Evolutionary conservation across 2,113 vertebrate species (phyloP).

Genomic region (Eptesicus fuscus): DNA sequence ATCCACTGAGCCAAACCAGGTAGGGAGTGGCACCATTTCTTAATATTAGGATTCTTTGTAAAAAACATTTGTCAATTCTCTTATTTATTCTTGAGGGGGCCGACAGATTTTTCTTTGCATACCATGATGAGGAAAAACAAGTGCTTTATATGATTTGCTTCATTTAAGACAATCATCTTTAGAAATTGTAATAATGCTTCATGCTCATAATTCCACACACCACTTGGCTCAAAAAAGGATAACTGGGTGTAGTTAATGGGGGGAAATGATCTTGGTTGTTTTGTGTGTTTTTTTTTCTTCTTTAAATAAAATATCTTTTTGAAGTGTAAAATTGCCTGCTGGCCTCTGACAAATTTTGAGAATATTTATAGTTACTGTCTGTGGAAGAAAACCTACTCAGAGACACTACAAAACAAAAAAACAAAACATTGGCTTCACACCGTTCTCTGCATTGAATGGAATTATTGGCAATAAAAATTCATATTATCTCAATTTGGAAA

Average conservation of each 20-base stretch:
- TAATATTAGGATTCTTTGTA: background rate
- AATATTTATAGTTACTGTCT: constrained; percentile 49
- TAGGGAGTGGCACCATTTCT: background rate
- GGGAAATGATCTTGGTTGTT: constrained; percentile 16
- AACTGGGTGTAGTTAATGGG: constrained; percentile 48
- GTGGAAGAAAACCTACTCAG: constrained; percentile 57
- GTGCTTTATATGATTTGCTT: background rate
- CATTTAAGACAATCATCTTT: background rate
- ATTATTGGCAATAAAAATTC: background rate
- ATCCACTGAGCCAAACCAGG: too few species aligned
- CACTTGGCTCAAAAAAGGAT: constrained; percentile 48
- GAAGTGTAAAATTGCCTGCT: constrained; percentile 72
- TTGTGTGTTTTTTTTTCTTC: background rate
- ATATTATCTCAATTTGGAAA: background rate
- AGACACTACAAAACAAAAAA: constrained; percentile 70
- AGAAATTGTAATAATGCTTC: background rate
- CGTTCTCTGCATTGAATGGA: background rate
- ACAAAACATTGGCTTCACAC: constrained; percentile 43
- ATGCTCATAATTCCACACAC: constrained; percentile 45
- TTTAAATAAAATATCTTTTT: constrained; percentile 69
- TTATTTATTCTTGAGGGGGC: background rate
- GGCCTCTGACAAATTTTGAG: constrained; percentile 55
- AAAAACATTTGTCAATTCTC: background rate
- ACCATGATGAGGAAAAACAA: background rate
- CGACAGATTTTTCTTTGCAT: background rate